A percentile compares a stretch with the other conserved stretches of the same genome.
Conservation (phyloP, 2,888 invertebrate species). For the Serrognathus titanus region DNA sequence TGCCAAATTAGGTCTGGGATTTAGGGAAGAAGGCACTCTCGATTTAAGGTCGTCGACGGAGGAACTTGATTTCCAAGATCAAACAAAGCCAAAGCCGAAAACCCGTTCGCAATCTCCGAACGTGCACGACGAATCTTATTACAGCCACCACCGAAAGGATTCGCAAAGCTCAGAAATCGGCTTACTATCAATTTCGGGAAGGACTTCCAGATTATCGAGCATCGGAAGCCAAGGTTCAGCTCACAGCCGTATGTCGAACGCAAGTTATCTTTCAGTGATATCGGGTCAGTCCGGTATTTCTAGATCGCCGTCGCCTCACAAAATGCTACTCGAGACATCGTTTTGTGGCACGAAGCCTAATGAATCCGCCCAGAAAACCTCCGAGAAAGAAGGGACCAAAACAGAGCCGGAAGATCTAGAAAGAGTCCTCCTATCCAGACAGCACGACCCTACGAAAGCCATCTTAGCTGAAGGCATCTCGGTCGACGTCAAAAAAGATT, state of each 20-base stretch:
- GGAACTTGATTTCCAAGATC: conserved; percentile 79
- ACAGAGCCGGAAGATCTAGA: conserved; percentile 52
- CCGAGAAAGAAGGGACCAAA: conserved; percentile 39
- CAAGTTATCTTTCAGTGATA: conserved; percentile 56
- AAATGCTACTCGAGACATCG: conserved; percentile 84
- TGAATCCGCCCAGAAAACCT: conserved; percentile 38
- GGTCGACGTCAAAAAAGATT: conserved; percentile 38
- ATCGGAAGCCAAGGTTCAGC: conserved; percentile 68
- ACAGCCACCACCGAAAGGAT: conserved; percentile 50
- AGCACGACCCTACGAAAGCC: conserved; percentile 63
- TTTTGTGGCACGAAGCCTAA: conserved; percentile 81
- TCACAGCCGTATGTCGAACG: conserved; percentile 50
- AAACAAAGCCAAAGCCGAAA: conserved; percentile 37
- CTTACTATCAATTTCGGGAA: conserved; percentile 70
- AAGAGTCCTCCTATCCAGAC: conserved; percentile 56
- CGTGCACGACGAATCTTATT: conserved; percentile 33
- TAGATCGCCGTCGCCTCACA: conserved; percentile 85
- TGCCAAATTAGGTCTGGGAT: conserved; percentile 45
- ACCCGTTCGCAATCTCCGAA: conserved; percentile 43
- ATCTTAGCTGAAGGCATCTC: conserved; percentile 62
- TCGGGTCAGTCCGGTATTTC: conserved; percentile 57
- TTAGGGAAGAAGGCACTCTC: conserved; percentile 67
- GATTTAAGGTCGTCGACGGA: conserved; percentile 85
- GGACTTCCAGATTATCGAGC: conserved; percentile 78
- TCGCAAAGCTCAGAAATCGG: conserved; percentile 69